phyloP scores from a whole-genome alignment of 1,140 invertebrate species.

The Elymnias hypermnestra region DNA sequence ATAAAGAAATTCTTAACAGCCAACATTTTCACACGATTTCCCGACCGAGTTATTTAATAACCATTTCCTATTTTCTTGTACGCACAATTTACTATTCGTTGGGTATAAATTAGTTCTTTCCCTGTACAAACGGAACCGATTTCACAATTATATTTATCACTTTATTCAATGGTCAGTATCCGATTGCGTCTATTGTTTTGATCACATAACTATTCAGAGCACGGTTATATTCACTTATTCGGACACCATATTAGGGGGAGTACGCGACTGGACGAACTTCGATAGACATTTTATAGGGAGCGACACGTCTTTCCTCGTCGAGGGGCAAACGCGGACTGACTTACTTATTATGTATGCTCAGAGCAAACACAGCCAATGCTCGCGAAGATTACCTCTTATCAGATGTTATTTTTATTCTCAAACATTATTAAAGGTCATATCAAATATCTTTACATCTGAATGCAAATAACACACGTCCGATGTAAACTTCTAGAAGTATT shows the following conservation, averaged over 20 bases:
- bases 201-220: constrained; percentile 39
- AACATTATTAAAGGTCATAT: constrained; percentile 11
- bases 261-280: constrained; percentile 17
- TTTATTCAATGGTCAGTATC: constrained; percentile 8
- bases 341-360: constrained; percentile 13
- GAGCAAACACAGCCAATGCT: constrained; percentile 14
- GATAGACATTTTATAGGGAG: constrained; percentile 14
- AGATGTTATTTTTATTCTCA: constrained; percentile 28
- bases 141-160: constrained; percentile 18
- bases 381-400: constrained; percentile 45
- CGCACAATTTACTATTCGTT: neutral
- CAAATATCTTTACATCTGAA: constrained; percentile 14
- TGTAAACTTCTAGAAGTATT: too few relatives aligned
- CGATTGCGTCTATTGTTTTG: constrained; percentile 14
- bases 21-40: constrained; percentile 75
- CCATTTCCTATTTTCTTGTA: constrained; percentile 3
- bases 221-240: constrained; percentile 31
- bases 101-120: constrained; percentile 13
- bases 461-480: too few relatives aligned
- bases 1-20: constrained; percentile 82
- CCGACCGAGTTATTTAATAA: too few relatives aligned
- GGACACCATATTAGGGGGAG: constrained; percentile 31
- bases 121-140: constrained; percentile 10
- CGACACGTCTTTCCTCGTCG: constrained; percentile 26
- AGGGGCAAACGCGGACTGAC: constrained; percentile 31